A percentile compares a stretch with the other conserved stretches of the same genome.
phyloP scores from a whole-genome alignment of 2,113 vertebrate genomes.

The Channa maculata region DNA sequence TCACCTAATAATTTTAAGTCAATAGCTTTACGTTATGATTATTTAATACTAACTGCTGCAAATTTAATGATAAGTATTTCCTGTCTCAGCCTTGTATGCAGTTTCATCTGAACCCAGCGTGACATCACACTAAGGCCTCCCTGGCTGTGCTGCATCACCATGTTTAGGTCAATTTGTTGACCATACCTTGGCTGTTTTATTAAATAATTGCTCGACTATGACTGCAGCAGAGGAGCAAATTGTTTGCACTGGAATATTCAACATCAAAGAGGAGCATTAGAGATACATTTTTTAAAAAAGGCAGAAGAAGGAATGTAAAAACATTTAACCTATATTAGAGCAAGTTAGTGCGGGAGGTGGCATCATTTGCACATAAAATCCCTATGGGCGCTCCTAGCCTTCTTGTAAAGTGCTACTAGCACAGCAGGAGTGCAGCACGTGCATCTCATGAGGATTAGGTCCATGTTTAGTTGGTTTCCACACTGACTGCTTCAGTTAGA shows the following conservation, averaged over 20 bases:
- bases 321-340: constrained; percentile 2
- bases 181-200: no score
- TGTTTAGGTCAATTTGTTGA: no score
- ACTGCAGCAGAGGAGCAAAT: background rate
- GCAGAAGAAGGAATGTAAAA: constrained; percentile 4
- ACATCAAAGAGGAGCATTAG: background rate
- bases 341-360: background rate
- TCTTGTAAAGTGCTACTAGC: background rate
- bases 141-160: no score
- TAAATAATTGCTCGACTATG: no score
- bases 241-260: background rate
- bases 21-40: no score
- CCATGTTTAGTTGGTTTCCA: constrained; percentile 46
- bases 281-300: background rate
- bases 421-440: background rate
- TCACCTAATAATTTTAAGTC: no score
- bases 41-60: no score
- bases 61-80: no score
- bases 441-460: constrained; percentile 49
- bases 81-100: no score
- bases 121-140: no score
- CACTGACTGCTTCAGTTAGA: constrained; percentile 61
- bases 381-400: constrained; percentile 29
- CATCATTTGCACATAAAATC: constrained; percentile 54
- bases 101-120: no score